Evolutionary conservation across 2,797 vertebrate genomes (phyloP), one percentile per base, ranked within the genome.

Genomic region (Neomorphus geoffroyi): DNA sequence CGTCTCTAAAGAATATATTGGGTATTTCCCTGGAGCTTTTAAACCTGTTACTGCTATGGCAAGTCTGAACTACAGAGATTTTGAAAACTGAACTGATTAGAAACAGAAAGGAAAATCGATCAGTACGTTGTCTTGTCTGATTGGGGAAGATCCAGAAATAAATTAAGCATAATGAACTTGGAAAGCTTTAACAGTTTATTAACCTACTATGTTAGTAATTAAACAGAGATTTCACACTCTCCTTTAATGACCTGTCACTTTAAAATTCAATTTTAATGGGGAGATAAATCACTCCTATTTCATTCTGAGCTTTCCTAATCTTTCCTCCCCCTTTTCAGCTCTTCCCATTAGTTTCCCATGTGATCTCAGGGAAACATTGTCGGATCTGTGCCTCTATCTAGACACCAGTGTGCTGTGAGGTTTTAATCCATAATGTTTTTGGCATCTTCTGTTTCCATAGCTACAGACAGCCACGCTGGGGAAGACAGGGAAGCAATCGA

Each of bases 161-260:
- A 90, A 78, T 30, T 62, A 71, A 78, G 60, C 74, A 14, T 64
- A 78, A 94, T 57, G 69, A 86, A 80, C 85, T 74, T 19, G 27
- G 70, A 77, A 80, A 80, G 87, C 41, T 80, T 66, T 82, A 91
- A 74, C 26, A 57, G 71, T 58, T 88, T 56, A 81, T 91, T 91
- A 64, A 85, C 82, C 74, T 64, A 41, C 82, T 53, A 19, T 7
- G 67, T 30, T 82, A 57, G 66, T 81, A 92, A 94, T 88, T 88
- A 89, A 73, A 85, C 71, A 66, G 88, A 86, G 70, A 69, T 87
- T 87, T 92, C 92, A 84, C 80, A 62, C 86, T 62, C 66, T 71
- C 43, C 65, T 69, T 78, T 75, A 73, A 80, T 30, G 57, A 88
- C 64, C 50, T 80, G 60, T 79, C 2, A 6, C 14, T 33, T 85